These are phyloP conservation scores for Ceuthmochares aereus DNA, from an alignment of 2,113 vertebrate genomes.

Conservation along the genomic window DNA sequence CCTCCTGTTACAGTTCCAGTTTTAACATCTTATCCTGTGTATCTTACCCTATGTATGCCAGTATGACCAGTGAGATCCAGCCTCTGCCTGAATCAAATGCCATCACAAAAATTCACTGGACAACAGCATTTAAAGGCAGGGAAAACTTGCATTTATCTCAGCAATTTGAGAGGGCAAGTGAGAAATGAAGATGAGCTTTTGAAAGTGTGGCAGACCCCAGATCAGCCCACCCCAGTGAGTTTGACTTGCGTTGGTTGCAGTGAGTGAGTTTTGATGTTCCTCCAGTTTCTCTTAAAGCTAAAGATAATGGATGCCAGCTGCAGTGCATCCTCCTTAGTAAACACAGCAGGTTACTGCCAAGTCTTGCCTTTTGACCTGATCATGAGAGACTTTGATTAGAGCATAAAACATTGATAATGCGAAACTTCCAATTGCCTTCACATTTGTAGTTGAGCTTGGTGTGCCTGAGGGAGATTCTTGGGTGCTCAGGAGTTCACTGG, in stretches of 20 bases:
- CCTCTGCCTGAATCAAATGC: neutral
- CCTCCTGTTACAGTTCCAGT: neutral
- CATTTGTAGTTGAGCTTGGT: neutral
- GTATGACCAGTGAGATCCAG: neutral
- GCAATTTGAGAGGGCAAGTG: neutral
- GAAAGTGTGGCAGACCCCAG: neutral
- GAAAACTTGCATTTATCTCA: neutral
- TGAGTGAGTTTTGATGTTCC: neutral
- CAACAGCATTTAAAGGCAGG: neutral
- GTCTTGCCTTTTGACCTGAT: slow-evolving; percentile 57
- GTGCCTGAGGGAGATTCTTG: neutral
- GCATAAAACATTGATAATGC: neutral
- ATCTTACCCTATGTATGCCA: neutral
- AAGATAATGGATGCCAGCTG: slow-evolving; percentile 2
- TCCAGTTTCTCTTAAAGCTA: slow-evolving; percentile 36
- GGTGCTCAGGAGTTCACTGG: neutral
- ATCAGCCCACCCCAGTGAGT: neutral
- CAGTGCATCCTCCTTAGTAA: slow-evolving; percentile 13
- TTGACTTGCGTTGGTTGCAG: neutral
- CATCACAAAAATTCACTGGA: neutral
- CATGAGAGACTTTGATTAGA: slow-evolving; percentile 32
- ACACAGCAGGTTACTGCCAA: neutral
- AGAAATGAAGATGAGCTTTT: slow-evolving; percentile 20
- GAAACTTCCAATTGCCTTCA: slow-evolving; percentile 15
- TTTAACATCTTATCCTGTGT: neutral